phyloP scores from a whole-genome alignment of 2,888 invertebrate species.

The Melieria crassipennis region DNA sequence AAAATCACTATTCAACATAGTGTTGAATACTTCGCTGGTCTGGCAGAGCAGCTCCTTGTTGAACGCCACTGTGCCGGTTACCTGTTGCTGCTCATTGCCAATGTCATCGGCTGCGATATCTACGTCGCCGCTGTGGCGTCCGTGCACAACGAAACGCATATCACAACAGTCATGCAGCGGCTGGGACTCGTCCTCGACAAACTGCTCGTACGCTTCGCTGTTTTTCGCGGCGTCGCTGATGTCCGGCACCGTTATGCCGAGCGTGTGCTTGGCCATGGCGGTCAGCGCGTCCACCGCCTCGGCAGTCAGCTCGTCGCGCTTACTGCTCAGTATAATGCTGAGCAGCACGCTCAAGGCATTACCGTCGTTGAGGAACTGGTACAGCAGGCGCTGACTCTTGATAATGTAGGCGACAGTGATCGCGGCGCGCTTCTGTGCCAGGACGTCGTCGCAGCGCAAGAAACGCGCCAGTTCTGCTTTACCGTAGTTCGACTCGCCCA shows the following conservation, averaged over 20 bases:
- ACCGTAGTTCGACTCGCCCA: slow-evolving; percentile 65
- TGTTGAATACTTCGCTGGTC: slow-evolving; percentile 64
- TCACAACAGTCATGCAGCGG: slow-evolving; percentile 51
- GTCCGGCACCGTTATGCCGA: slow-evolving; percentile 56
- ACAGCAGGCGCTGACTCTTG: slow-evolving; percentile 58
- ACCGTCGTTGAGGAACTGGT: slow-evolving; percentile 61
- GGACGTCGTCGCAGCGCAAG: slow-evolving; percentile 56
- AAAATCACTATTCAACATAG: slow-evolving; percentile 65
- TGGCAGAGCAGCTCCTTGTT: slow-evolving; percentile 61
- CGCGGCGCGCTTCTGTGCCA: slow-evolving; percentile 60
- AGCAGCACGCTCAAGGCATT: slow-evolving; percentile 59
- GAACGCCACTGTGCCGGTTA: slow-evolving; percentile 51
- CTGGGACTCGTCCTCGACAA: slow-evolving; percentile 40
- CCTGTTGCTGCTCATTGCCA: slow-evolving; percentile 33
- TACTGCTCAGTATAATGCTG: slow-evolving; percentile 57
- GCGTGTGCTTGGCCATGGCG: slow-evolving; percentile 56
- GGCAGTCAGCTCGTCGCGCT: slow-evolving; percentile 54
- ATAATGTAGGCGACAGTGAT: slow-evolving; percentile 63
- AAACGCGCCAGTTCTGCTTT: slow-evolving; percentile 62
- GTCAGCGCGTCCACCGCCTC: slow-evolving; percentile 64
- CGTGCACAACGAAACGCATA: slow-evolving; percentile 59
- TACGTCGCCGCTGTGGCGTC: slow-evolving; percentile 20
- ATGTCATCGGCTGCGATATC: slow-evolving; percentile 19
- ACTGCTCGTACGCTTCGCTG: slow-evolving; percentile 47
- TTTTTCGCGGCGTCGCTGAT: slow-evolving; percentile 42